These are phyloP conservation scores for Xenus cinereus DNA, from an alignment of 2,113 vertebrate species.

Conservation along the genomic window DNA sequence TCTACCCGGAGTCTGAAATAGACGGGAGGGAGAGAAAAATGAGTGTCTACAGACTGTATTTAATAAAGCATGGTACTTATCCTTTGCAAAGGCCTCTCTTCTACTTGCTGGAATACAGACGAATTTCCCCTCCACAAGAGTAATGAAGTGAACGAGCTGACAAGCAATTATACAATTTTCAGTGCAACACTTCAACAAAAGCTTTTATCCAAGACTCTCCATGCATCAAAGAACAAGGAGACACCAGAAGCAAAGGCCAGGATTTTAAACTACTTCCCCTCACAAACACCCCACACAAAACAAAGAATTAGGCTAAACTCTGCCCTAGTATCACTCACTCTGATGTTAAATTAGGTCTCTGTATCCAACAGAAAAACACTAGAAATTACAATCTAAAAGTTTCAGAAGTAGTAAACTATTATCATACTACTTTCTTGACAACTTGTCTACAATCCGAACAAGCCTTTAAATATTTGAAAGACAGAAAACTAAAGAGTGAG, in stretches of 20 bases:
- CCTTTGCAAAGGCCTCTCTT: not conserved
- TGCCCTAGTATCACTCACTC: not conserved
- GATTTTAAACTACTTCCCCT: not conserved
- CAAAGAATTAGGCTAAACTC: not conserved
- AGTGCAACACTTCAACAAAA: not conserved
- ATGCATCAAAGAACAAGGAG: not conserved
- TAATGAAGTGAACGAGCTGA: not conserved
- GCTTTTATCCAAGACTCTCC: not conserved
- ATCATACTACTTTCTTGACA: not conserved
- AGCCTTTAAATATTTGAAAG: not conserved
- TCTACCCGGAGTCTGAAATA: constrained; percentile 91
- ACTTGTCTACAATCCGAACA: not conserved
- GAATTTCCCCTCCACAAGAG: not conserved
- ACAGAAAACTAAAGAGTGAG: not conserved
- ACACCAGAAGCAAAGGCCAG: not conserved
- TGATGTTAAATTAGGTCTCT: not conserved
- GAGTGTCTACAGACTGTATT: not conserved
- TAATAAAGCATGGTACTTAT: not conserved
- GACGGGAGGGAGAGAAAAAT: not conserved
- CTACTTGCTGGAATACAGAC: not conserved
- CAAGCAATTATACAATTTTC: not conserved
- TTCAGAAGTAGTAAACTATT: not conserved
- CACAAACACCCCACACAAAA: not conserved
- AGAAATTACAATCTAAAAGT: not conserved
- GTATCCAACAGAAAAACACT: not conserved